Evolutionary conservation across 2,797 vertebrate species (phyloP), one percentile per base, ranked within the genome.

Genomic region (Phalanger gymnotis): DNA sequence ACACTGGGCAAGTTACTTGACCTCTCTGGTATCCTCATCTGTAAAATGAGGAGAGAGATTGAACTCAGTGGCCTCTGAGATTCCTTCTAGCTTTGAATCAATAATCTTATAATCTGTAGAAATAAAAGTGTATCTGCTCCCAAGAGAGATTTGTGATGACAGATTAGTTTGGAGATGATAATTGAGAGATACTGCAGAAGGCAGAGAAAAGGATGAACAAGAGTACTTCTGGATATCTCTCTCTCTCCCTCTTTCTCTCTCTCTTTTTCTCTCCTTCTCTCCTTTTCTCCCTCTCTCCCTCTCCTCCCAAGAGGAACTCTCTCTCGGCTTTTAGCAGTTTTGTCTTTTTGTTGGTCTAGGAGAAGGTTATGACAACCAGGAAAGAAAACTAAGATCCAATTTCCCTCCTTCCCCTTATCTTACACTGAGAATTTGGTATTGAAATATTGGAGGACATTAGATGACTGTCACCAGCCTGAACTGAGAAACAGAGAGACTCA

Each of bases 241-340:
- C 34, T 19, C 14, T n/a, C 14, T 73, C 58, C 16, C 11, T 14
- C 4, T 66, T 0, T 5, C 11, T 73, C 14, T n/a, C 34, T 73
- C 4, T 73, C 34, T n/a, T 34, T 66, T 1, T 16, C 4, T 66
- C 34, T 66, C 12, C n/a, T 0, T n/a, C 34, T 66, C 13, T 66
- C 31, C 16, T 0, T n/a, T 34, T 66, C 13, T n/a, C 1, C n/a
- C 13, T 2, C 5, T n/a, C 14, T 66, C 4, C n/a, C 13, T 3
- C 12, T 30, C 2, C 16, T n/a, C 66, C 14, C 66, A 73, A 16
- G 34, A 73, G n/a, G 14, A 73, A 22, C n/a, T 6, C n/a, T n/a
- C 34, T 40, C 16, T 73, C n/a, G 40, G n/a, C 16, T 73, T 73
- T 40, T 40, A 7, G 7, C 16, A 73, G n/a, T 73, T 6, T 47